Percentiles rank a stretch among this genome's conserved stretches.
Evolutionary conservation across 1,140 invertebrate genomes (phyloP).

Genomic region (Platyscapa corneri): DNA sequence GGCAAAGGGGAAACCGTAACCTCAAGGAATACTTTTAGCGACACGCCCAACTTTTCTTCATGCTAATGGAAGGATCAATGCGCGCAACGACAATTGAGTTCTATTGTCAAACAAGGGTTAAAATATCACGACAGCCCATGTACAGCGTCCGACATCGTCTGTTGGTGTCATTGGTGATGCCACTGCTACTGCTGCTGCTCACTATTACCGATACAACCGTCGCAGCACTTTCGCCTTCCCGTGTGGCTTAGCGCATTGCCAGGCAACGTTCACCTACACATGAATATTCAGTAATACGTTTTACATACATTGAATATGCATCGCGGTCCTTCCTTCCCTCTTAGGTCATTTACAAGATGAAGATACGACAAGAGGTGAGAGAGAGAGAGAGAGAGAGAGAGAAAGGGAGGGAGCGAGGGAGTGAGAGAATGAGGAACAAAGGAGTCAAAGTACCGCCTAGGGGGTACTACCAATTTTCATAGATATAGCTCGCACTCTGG

Average conservation of each 20-base stretch:
- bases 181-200: background rate
- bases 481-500: constrained; percentile 60
- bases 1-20: background rate
- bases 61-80: constrained; percentile 26
- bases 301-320: constrained; percentile 74
- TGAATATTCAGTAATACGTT: constrained; percentile 70
- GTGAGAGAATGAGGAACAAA: background rate
- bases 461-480: constrained; percentile 64
- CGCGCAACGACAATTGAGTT: background rate
- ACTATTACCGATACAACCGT: background rate
- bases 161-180: background rate
- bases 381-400: background rate
- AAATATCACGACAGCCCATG: constrained; percentile 40
- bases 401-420: background rate
- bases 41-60: background rate
- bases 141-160: background rate
- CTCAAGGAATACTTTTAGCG: background rate
- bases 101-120: constrained; percentile 38
- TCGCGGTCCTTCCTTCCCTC: constrained; percentile 70
- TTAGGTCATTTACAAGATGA: constrained; percentile 73
- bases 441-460: constrained; percentile 6
- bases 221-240: constrained; percentile 2
- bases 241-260: constrained; percentile 67
- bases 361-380: constrained; percentile 59
- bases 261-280: constrained; percentile 67